Evolutionary conservation across 2,113 vertebrate species (phyloP).

Genomic region (Tautogolabrus adspersus): DNA sequence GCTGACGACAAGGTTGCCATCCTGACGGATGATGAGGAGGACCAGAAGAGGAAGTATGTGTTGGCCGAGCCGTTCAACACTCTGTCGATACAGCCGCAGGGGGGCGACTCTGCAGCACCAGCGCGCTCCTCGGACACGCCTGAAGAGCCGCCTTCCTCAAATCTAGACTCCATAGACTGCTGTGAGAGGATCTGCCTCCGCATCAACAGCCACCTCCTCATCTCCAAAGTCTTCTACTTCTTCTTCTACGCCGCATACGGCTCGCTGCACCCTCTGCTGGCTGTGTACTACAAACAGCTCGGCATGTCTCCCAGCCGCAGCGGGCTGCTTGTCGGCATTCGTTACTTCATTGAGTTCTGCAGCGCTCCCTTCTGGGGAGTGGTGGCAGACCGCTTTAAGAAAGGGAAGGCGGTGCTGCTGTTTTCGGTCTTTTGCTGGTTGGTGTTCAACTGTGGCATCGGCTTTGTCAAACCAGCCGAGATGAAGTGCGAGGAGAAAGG

Average conservation of each 20-base stretch:
- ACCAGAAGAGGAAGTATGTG: conserved; percentile 93
- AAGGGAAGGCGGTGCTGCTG: conserved; percentile 93
- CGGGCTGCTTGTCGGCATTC: conserved; percentile 94
- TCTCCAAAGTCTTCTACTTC: conserved; percentile 98
- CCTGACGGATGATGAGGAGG: conserved; percentile 95
- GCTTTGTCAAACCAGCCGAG: conserved; percentile 92
- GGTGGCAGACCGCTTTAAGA: conserved; percentile 94
- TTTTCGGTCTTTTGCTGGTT: conserved; percentile 97
- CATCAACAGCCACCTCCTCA: conserved; percentile 91
- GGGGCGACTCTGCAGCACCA: conserved; percentile 37
- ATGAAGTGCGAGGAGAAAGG: conserved; percentile 87
- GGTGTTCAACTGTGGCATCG: conserved; percentile 94
- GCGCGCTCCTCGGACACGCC: background rate
- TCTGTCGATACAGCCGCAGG: conserved; percentile 78
- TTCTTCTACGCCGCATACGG: conserved; percentile 98
- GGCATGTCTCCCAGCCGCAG: conserved; percentile 94
- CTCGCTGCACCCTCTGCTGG: conserved; percentile 94
- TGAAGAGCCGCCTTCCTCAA: conserved; percentile 44
- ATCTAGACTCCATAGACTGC: conserved; percentile 86
- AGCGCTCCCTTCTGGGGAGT: conserved; percentile 99
- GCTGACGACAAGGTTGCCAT: conserved; percentile 95
- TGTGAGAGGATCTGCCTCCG: conserved; percentile 91
- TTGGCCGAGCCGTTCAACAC: conserved; percentile 90
- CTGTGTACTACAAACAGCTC: conserved; percentile 96
- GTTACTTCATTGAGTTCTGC: conserved; percentile 99